Evolutionary conservation across 2,888 invertebrate genomes (phyloP).

Genomic region (Acrobasis suavella): DNA sequence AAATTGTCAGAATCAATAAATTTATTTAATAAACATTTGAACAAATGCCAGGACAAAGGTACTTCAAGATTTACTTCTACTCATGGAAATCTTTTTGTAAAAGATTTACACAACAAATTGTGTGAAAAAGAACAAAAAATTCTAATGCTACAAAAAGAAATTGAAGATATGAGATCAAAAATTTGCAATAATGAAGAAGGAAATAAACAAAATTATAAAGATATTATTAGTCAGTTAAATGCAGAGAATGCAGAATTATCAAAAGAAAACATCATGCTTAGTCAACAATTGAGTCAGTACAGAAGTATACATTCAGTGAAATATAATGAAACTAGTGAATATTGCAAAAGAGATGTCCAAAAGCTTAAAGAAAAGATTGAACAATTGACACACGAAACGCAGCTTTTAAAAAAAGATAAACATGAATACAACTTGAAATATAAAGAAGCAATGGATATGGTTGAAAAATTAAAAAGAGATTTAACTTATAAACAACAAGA

Average conservation of each 20-base stretch:
- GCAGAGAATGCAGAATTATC: slow-evolving; percentile 70
- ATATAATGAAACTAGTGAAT: slow-evolving; percentile 49
- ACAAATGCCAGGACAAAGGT: slow-evolving; percentile 48
- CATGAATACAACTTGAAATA: slow-evolving; percentile 66
- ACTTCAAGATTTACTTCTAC: slow-evolving; percentile 38
- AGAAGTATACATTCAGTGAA: slow-evolving; percentile 53
- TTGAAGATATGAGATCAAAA: slow-evolving; percentile 63
- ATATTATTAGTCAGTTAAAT: slow-evolving; percentile 70
- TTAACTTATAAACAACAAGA: slow-evolving; percentile 67
- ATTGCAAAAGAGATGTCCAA: slow-evolving; percentile 50
- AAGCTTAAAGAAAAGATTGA: slow-evolving; percentile 61
- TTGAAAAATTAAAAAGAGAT: slow-evolving; percentile 70
- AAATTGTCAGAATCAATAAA: slow-evolving; percentile 65
- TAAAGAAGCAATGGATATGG: slow-evolving; percentile 61
- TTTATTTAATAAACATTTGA: slow-evolving; percentile 61
- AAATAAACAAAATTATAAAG: slow-evolving; percentile 66
- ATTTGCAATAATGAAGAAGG: slow-evolving; percentile 46
- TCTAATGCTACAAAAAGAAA: slow-evolving; percentile 74
- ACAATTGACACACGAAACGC: slow-evolving; percentile 56
- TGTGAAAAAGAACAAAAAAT: slow-evolving; percentile 77
- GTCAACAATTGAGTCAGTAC: slow-evolving; percentile 64
- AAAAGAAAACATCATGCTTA: slow-evolving; percentile 70
- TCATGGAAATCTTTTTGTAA: slow-evolving; percentile 56
- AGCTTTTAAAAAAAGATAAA: slow-evolving; percentile 65
- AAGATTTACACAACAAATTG: slow-evolving; percentile 68